Base-by-base conservation (phyloP, 2,113 vertebrate genomes). In the Chionis minor region DNA sequence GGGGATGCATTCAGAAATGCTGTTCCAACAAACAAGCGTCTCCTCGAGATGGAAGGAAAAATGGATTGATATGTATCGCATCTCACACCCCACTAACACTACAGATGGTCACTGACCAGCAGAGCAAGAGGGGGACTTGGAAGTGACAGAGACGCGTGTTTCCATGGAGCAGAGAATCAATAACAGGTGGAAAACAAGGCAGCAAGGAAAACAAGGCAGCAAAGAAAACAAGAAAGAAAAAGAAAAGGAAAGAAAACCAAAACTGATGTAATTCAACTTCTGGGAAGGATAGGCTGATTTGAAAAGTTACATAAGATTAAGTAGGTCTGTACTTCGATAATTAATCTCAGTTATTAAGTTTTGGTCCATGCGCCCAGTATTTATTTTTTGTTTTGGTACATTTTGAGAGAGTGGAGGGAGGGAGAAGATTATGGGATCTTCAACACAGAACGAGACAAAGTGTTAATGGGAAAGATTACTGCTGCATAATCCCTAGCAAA, bases 391-490 rank as follows among this genome's bases (percentile, higher is more conserved):
- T 61, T 94, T 96, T 63, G 52, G 6, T 86, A 23, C 47, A 23
- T 91, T 91, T 88, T 67, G 61, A 86, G 52, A 55, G 21, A 35
- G 14, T 35, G 33, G 33, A 63, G 17, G 35, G 56, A 91, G 44
- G n/a, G 47, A 89, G 24, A 86, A 90, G 75, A 81, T 87, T 93
- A 90, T 44, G 44, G 40, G 47, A 55, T 84, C n/a, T 81, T 78
- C 82, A 90, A 66, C 35, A 70, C 19, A 51, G 77, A 91, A 95
- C 0, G 6, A 93, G 80, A 89, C 54, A 27, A 87, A 89, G 52
- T 70, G 49, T 45, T 92, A 91, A 95, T 91, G 45, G 70, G 77
- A 84, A 80, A 94, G 86, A 95, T 97, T 94, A 94, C 26, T 3
- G 27, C 33, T 3, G 10, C 62, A 51, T 90, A 96, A 96, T 94